These are phyloP conservation scores for Sus cebifrons DNA, from an alignment of 2,797 vertebrate species.

Conservation along the genomic window DNA sequence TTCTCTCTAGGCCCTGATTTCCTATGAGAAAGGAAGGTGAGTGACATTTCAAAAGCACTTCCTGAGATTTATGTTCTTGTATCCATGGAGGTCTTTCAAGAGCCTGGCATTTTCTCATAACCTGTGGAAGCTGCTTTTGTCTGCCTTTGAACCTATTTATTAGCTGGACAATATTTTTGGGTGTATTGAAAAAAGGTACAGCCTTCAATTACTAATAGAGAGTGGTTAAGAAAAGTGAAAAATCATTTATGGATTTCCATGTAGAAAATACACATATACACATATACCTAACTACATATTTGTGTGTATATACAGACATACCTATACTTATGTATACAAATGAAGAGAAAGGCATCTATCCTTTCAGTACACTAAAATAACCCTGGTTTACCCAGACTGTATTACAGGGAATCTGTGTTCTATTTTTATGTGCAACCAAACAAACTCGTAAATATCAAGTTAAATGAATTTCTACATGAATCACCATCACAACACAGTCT, in stretches of 20 bases:
- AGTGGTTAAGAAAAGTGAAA: conserved; percentile 50
- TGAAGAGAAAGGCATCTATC: not conserved
- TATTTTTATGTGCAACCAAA: conserved; percentile 5
- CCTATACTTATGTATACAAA: too few species aligned
- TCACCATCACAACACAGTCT: not conserved
- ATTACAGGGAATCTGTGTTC: conserved; percentile 11
- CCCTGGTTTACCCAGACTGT: not conserved
- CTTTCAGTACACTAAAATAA: not conserved
- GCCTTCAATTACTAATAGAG: conserved; percentile 42
- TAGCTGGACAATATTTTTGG: conserved; percentile 63
- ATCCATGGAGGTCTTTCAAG: conserved; percentile 71
- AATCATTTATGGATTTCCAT: conserved; percentile 45
- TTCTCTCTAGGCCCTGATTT: conserved; percentile 79
- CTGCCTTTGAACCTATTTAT: conserved; percentile 75
- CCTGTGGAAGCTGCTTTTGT: conserved; percentile 66
- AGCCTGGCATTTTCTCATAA: conserved; percentile 74
- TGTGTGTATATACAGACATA: too few species aligned
- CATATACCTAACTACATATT: not conserved
- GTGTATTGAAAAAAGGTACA: conserved; percentile 27
- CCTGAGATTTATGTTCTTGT: conserved; percentile 79
- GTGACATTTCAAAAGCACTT: conserved; percentile 84
- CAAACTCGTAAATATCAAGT: not conserved
- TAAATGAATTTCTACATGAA: not conserved
- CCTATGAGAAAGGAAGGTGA: conserved; percentile 77
- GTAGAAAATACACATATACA: not conserved